These are phyloP conservation scores for Orchesella cincta DNA, from an alignment of 1,140 invertebrate species.

Conservation along the genomic window DNA sequence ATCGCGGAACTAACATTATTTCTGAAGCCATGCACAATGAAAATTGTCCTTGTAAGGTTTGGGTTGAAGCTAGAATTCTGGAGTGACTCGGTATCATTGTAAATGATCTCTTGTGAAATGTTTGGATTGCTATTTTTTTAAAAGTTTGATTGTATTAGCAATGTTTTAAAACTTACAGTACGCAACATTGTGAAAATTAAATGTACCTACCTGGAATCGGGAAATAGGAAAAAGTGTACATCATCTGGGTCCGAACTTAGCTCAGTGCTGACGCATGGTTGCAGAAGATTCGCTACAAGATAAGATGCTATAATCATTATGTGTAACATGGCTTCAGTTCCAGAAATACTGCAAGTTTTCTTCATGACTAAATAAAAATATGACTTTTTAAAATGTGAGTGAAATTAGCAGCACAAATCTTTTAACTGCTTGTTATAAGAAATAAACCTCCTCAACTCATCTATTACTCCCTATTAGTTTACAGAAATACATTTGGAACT, in stretches of 20 bases:
- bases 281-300: background rate
- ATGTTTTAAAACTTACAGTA: background rate
- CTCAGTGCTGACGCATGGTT: too few relatives aligned
- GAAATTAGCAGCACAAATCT: too few relatives aligned
- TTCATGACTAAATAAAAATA: too few relatives aligned
- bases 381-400: too few relatives aligned
- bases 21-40: conserved; percentile 9
- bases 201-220: background rate
- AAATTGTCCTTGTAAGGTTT: background rate
- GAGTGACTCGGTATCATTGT: background rate
- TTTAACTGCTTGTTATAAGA: too few relatives aligned
- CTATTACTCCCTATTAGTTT: too few relatives aligned
- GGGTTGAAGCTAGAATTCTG: background rate
- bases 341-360: background rate
- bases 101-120: background rate
- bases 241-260: too few relatives aligned
- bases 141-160: background rate
- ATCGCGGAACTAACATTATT: background rate
- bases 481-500: too few relatives aligned
- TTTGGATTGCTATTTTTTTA: background rate
- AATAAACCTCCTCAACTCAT: too few relatives aligned
- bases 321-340: background rate
- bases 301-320: background rate
- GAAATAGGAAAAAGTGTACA: background rate
- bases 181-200: background rate